phyloP scores from a whole-genome alignment of 1,140 invertebrate genomes.

The Drosophila punjabiensis region DNA sequence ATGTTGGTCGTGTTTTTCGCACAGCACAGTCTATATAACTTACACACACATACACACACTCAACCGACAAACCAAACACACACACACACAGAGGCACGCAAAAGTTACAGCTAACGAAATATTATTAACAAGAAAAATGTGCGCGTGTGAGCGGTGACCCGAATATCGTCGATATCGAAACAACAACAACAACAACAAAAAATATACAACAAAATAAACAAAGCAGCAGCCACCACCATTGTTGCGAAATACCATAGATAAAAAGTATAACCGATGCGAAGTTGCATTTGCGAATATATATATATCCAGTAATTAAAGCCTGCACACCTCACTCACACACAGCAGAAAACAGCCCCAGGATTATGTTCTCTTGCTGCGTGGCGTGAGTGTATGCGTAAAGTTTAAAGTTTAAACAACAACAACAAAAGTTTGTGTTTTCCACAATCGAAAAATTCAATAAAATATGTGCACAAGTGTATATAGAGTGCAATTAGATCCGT shows the following conservation, averaged over 20 bases:
- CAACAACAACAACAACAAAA: constrained; percentile 11
- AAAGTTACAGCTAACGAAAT: constrained; percentile 46
- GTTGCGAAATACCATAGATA: constrained; percentile 42
- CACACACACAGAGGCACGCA: constrained; percentile 17
- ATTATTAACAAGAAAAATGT: constrained; percentile 61
- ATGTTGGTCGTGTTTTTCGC: constrained; percentile 85
- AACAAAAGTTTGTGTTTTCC: constrained; percentile 10
- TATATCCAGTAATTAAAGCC: constrained; percentile 23
- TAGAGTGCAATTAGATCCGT: constrained; percentile 51
- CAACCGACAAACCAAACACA: constrained; percentile 26
- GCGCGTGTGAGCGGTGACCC: constrained; percentile 52
- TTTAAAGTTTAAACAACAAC: constrained; percentile 41
- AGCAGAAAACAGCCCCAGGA: constrained; percentile 83
- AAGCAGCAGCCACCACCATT: constrained; percentile 25
- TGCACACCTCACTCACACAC: constrained; percentile 53
- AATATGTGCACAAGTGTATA: constrained; percentile 22
- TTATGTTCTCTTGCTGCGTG: constrained; percentile 84
- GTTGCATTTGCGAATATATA: constrained; percentile 14
- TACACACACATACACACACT: constrained; percentile 15
- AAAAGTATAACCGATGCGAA: constrained; percentile 28
- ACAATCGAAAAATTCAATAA: constrained; percentile 28
- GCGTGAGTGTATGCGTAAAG: constrained; percentile 49
- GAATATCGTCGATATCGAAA: constrained; percentile 47
- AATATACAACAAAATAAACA: constrained; percentile 26
- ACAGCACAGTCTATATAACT: constrained; percentile 54